Evolutionary conservation across 1,140 invertebrate species (phyloP), one percentile per base, ranked within the genome.

Genomic region (Trichogramma pretiosum): DNA sequence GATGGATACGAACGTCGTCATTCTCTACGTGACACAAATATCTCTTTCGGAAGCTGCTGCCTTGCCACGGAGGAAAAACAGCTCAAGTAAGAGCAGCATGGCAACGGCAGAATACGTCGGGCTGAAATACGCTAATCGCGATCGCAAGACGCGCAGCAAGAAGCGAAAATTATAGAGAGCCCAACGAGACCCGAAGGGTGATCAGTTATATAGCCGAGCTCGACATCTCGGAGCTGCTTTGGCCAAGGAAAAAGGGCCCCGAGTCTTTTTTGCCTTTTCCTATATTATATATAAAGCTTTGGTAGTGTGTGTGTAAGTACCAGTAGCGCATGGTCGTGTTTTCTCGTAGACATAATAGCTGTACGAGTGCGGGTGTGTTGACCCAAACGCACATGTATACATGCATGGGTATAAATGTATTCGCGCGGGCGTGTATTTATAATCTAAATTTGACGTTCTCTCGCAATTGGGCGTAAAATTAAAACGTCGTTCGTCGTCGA

Each of bases 281-380:
- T 9, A 34, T 19, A 19, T n/a, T n/a, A n/a, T n/a, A n/a, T n/a
- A n/a, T n/a, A n/a, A n/a, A n/a, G n/a, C n/a, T n/a, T n/a, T n/a
- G n/a, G n/a, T n/a, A n/a, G n/a, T n/a, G n/a, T n/a, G n/a, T n/a
- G n/a, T n/a, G n/a, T n/a, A n/a, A n/a, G n/a, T n/a, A n/a, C n/a
- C n/a, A n/a, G 13, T 18, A 17, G 13, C 5, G 16, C 33, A 36
- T 3, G 14, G 17, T n/a, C 43, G 11, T 42, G 37, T 46, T 49
- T 50, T 53, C 37, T 54, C 52, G 61, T 66, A 65, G 64, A 67
- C 63, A 64, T 67, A 67, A 66, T 64, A 64, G 50, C 47, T 54
- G 43, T 1, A 37, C 10, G 35, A 13, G 8, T 13, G 36, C 41
- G 54, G 57, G 57, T 60, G 60, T 50, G 52, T 57, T 54, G 56